A percentile compares a stretch with the other conserved stretches of the same genome.
Conservation (phyloP, 2,113 vertebrate species). For the Gnathonemus longibarbis region DNA sequence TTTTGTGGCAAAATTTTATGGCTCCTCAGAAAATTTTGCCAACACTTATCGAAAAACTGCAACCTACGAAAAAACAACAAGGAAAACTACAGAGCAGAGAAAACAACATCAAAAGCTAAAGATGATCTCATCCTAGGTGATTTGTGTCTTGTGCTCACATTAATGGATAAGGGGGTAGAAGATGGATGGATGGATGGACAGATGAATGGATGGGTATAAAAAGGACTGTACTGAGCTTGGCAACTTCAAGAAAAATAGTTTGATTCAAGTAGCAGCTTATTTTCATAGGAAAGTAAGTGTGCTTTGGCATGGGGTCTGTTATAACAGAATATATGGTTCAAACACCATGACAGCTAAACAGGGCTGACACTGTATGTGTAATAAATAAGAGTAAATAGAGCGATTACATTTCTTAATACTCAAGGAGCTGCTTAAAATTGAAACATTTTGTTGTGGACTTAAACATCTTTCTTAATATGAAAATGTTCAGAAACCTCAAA, state of each 20-base stretch:
- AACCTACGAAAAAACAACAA: background rate
- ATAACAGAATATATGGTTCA: background rate
- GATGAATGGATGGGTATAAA: background rate
- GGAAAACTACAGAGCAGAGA: background rate
- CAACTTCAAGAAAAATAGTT: background rate
- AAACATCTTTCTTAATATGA: constrained; percentile 8
- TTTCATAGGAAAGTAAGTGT: background rate
- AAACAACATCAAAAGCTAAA: background rate
- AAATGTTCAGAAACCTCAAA: constrained; percentile 10
- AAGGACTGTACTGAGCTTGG: background rate
- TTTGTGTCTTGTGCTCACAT: background rate
- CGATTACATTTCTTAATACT: constrained; percentile 14
- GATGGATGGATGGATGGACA: background rate
- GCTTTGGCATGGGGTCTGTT: background rate
- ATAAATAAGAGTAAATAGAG: constrained; percentile 3
- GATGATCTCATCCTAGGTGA: background rate
- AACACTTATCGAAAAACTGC: background rate
- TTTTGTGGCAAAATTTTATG: background rate
- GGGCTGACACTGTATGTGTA: background rate
- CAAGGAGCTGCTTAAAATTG: constrained; percentile 8
- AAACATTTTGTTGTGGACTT: background rate
- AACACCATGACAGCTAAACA: background rate
- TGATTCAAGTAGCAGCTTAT: background rate
- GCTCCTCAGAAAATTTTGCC: background rate
- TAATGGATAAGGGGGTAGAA: background rate